Base-by-base conservation (phyloP, 2,888 invertebrate genomes). In the Acrobasis consociella region DNA sequence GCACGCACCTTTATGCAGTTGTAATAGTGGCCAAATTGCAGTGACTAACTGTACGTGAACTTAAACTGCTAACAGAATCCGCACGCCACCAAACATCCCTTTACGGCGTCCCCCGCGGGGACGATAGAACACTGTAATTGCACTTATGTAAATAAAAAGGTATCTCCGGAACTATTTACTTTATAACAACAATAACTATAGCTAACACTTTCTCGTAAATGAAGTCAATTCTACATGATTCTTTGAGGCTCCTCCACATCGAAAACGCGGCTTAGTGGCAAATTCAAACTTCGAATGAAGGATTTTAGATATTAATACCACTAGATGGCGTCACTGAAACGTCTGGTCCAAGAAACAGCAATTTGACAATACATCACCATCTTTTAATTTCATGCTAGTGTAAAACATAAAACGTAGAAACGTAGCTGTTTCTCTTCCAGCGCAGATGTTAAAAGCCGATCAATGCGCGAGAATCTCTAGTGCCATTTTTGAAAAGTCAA, bases 131-230 rank as follows among this genome's bases (percentile, higher is more conserved):
- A 63, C 51, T 65, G 59, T 69, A 72, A 76, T 75, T 75, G 73
- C 76, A 75, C 76, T 76, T 74, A 69, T 65, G 31, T 67, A 68
- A 65, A 66, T 67, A 69, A 71, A 66, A 66, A 67, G 65, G 62
- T 64, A 67, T 63, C 68, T 69, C 67, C 69, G 70, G 70, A 68
- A 64, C 67, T 66, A 67, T 67, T 56, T 42, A 55, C 55, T 55
- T 55, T 39, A 65, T 62, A 59, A 69, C 66, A 67, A 69, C 67
- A 71, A 69, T 67, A 68, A 67, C 63, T 53, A 59, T 66, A 68
- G 62, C 67, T 67, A 67, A 62, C 65, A 58, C 38, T 62, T 61
- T 62, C 55, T 51, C 39, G 59, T 63, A 65, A 67, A 67, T 65
- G 67, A 68, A 67, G 69, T 68, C 68, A 64, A 62, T 66, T 65